A percentile compares a stretch with the other conserved stretches of the same genome.
Conservation (phyloP, 2,797 vertebrate species). For the Gephyroberyx darwinii region DNA sequence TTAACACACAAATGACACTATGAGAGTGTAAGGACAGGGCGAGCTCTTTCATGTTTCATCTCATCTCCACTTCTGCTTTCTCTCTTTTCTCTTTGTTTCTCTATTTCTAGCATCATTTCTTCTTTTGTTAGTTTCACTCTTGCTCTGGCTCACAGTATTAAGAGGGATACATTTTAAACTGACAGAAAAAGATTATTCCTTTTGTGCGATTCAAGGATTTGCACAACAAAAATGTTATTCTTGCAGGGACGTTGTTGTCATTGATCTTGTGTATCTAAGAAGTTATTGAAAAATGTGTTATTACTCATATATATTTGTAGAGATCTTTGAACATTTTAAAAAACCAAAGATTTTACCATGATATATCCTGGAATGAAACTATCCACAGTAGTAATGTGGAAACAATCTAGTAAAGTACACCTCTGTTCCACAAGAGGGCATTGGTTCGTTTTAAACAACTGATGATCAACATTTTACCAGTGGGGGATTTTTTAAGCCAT, state of each 20-base stretch:
- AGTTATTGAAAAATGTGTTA: conserved; percentile 2
- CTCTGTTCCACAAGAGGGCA: conserved; percentile 65
- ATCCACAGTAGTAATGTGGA: neutral
- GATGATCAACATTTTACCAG: conserved; percentile 24
- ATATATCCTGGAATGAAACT: conserved; percentile 23
- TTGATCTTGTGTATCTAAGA: conserved; percentile 1
- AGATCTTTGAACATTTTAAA: conserved; percentile 37
- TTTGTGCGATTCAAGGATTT: conserved; percentile 25
- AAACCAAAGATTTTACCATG: conserved; percentile 73
- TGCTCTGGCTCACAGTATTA: conserved; percentile 17
- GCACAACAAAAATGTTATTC: conserved; percentile 22
- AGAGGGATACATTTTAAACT: conserved; percentile 21
- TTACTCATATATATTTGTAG: conserved; percentile 48
- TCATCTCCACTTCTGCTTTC: neutral
- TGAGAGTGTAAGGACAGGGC: conserved; percentile 14
- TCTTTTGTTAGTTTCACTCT: conserved; percentile 15
- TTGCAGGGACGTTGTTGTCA: conserved; percentile 13
- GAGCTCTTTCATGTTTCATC: neutral
- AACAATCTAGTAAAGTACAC: conserved; percentile 12
- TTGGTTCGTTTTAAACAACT: conserved; percentile 34
- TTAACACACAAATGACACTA: neutral
- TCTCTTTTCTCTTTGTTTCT: neutral
- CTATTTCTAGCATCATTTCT: conserved; percentile 1
- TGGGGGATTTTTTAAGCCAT: conserved; percentile 23
- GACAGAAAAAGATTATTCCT: neutral